A percentile compares a stretch with the other conserved stretches of the same genome.
Conservation (phyloP, 2,113 vertebrate species). For the Oncorhynchus kisutch region DNA sequence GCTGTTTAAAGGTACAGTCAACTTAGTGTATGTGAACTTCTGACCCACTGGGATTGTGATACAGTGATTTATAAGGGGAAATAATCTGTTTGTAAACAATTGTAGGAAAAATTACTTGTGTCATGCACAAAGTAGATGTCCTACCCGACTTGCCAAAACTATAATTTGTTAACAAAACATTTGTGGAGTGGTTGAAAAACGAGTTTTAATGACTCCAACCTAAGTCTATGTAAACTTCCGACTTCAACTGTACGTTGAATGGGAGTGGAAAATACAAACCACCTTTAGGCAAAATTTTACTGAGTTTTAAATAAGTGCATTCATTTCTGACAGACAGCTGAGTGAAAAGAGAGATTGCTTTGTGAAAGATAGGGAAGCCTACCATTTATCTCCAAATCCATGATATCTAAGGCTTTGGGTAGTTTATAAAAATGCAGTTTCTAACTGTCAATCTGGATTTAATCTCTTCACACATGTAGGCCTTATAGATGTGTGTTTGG, state of each 20-base stretch:
- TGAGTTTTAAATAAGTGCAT: constrained; percentile 31
- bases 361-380: constrained; percentile 53
- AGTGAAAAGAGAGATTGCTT: constrained; percentile 32
- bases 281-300: constrained; percentile 47
- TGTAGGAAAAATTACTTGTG: too few relatives aligned
- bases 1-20: too few relatives aligned
- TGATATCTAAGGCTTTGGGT: constrained; percentile 71
- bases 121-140: too few relatives aligned
- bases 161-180: too few relatives aligned
- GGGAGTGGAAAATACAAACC: constrained; percentile 32
- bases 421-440: constrained; percentile 60
- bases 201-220: too few relatives aligned
- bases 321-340: constrained; percentile 33
- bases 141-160: too few relatives aligned
- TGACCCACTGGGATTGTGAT: too few relatives aligned
- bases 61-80: too few relatives aligned
- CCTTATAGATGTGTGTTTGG: constrained; percentile 17
- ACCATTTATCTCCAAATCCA: constrained; percentile 48
- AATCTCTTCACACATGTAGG: constrained; percentile 44
- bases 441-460: constrained; percentile 39
- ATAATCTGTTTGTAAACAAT: too few relatives aligned
- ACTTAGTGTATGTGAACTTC: too few relatives aligned
- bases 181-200: too few relatives aligned
- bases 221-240: too few relatives aligned
- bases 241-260: neutral